Percentiles rank a stretch among this genome's conserved stretches.
phyloP scores from a whole-genome alignment of 2,113 vertebrate species.

The Brachyhypopomus occidentalis region DNA sequence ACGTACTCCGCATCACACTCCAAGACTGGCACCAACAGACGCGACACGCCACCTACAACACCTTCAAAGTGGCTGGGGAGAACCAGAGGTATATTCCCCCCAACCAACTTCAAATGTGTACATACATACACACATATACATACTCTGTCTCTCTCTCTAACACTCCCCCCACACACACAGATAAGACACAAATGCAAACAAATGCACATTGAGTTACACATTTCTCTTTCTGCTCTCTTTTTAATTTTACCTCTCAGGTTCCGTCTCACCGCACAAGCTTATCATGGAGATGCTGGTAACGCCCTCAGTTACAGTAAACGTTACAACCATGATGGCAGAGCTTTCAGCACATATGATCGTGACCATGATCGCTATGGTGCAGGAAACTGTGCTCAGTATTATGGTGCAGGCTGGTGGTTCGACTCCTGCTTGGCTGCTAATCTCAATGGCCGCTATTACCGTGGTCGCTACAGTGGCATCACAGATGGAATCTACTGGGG shows the following conservation, averaged over 20 bases:
- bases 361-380: slow-evolving; percentile 76
- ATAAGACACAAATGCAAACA: slow-evolving; percentile 1
- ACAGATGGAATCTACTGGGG: slow-evolving; percentile 82
- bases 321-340: slow-evolving; percentile 80
- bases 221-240: neutral
- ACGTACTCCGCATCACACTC: slow-evolving; percentile 73
- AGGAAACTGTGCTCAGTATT: slow-evolving; percentile 80
- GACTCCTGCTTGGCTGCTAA: slow-evolving; percentile 81
- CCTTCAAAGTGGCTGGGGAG: slow-evolving; percentile 77
- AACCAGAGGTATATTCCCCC: slow-evolving; percentile 66
- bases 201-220: neutral
- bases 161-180: slow-evolving; percentile 2
- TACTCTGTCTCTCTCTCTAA: neutral
- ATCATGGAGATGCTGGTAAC: slow-evolving; percentile 78
- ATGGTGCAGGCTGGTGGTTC: slow-evolving; percentile 81
- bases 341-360: slow-evolving; percentile 76
- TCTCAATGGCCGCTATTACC: slow-evolving; percentile 77
- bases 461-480: slow-evolving; percentile 75
- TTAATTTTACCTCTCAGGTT: slow-evolving; percentile 62
- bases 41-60: slow-evolving; percentile 74
- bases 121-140: no score
- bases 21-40: slow-evolving; percentile 80
- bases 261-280: slow-evolving; percentile 75
- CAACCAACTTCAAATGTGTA: no score
- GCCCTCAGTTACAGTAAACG: slow-evolving; percentile 79